Conservation (phyloP, 2,888 invertebrate genomes). For the Carabus problematicus region DNA sequence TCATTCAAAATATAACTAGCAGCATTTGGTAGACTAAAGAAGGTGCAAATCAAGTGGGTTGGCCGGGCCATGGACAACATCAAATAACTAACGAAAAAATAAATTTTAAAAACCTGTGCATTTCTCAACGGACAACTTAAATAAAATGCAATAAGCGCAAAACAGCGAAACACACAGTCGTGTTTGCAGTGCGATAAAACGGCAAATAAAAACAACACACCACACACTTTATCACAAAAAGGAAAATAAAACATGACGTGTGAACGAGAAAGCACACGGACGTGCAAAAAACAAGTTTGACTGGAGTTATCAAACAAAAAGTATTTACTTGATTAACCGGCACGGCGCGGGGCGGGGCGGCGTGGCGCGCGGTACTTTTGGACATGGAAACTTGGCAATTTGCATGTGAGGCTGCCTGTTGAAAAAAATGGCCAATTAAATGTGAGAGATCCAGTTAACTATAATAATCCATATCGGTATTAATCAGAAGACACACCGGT, state of each 20-base stretch:
- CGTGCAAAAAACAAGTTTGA: constrained; percentile 27
- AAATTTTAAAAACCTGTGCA: too few species aligned
- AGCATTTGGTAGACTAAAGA: too few species aligned
- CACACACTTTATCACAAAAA: constrained; percentile 7
- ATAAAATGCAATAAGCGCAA: too few species aligned
- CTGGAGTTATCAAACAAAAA: constrained; percentile 20
- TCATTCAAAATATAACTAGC: too few species aligned
- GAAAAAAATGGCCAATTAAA: background rate
- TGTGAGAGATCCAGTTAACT: background rate
- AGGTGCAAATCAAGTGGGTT: too few species aligned
- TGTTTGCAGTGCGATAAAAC: too few species aligned
- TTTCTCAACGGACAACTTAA: too few species aligned
- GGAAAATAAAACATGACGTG: constrained; percentile 14
- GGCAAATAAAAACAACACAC: background rate
- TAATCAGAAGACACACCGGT: background rate
- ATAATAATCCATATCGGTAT: background rate
- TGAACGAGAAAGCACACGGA: constrained; percentile 16
- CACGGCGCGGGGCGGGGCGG: too few species aligned
- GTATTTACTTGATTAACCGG: constrained; percentile 18
- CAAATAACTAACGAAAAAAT: too few species aligned
- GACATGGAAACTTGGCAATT: background rate
- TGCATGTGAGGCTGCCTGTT: background rate
- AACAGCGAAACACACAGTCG: too few species aligned
- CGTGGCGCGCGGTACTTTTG: too few species aligned
- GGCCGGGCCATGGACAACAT: too few species aligned